Evolutionary conservation across 2,888 invertebrate species (phyloP).

Genomic region (Pegoplata infirma): DNA sequence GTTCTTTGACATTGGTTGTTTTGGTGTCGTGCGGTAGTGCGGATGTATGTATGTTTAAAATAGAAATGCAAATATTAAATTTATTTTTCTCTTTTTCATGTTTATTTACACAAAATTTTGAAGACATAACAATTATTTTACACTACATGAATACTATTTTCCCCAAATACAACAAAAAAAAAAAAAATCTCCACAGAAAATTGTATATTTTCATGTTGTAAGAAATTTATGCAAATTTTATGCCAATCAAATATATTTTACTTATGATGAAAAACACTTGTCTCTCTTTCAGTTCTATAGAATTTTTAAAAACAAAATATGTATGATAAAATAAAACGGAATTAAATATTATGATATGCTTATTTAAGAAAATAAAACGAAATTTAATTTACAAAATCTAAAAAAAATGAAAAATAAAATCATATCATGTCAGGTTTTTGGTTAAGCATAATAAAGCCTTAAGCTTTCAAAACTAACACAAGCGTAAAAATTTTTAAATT

Average conservation of each 20-base stretch:
- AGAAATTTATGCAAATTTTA: background rate
- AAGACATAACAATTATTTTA: background rate
- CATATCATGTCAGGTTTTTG: background rate
- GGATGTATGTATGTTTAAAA: background rate
- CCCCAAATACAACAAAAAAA: too few relatives aligned
- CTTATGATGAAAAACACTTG: background rate
- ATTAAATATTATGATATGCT: background rate
- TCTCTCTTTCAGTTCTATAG: too few relatives aligned
- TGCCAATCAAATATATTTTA: background rate
- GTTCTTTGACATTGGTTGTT: background rate
- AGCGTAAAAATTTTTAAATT: background rate
- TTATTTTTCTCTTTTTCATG: background rate
- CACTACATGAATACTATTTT: background rate
- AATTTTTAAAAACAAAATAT: background rate
- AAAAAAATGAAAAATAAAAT: background rate
- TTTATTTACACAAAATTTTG: background rate
- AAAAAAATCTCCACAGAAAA: background rate
- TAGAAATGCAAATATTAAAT: background rate
- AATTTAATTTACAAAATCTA: background rate
- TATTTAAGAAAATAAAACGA: background rate
- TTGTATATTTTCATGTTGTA: background rate
- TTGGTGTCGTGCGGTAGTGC: too few relatives aligned
- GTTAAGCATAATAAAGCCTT: background rate
- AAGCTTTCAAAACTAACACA: background rate
- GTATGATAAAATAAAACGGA: background rate